These are phyloP conservation scores for Auanema freiburgensis DNA, from an alignment of 2,888 invertebrate species.

Conservation along the genomic window DNA sequence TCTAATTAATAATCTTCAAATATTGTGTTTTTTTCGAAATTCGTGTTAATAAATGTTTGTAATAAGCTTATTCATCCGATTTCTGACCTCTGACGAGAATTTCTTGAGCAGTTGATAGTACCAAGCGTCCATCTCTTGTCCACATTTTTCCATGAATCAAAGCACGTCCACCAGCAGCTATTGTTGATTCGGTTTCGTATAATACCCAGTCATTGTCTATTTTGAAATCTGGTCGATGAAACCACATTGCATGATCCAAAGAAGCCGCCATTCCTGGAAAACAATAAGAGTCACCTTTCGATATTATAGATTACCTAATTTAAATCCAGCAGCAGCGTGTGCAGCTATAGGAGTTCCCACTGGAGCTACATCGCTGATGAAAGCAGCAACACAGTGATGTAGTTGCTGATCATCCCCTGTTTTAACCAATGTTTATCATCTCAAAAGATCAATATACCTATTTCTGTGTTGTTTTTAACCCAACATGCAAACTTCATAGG, in stretches of 20 bases:
- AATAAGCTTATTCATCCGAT: background rate
- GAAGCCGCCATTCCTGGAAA: conserved; percentile 64
- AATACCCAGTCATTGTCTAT: conserved; percentile 67
- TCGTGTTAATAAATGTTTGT: conserved; percentile 9
- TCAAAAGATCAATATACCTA: conserved; percentile 48
- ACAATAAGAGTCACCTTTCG: conserved; percentile 34
- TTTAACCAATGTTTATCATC: conserved; percentile 20
- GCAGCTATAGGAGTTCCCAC: conserved; percentile 45
- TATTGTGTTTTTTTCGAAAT: conserved; percentile 1
- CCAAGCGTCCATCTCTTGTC: conserved; percentile 66
- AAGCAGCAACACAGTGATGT: conserved; percentile 66
- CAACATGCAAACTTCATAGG: conserved; percentile 58
- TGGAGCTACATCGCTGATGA: conserved; percentile 64
- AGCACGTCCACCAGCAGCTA: conserved; percentile 65
- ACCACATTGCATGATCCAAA: conserved; percentile 67
- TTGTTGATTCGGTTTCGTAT: conserved; percentile 65
- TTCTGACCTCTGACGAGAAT: conserved; percentile 63
- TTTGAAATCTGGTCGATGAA: conserved; percentile 65
- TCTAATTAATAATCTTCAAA: no score
- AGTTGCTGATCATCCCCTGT: conserved; percentile 63
- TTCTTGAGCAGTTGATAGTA: conserved; percentile 67
- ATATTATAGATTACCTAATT: conserved; percentile 10
- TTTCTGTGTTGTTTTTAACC: conserved; percentile 60
- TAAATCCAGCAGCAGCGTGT: conserved; percentile 36
- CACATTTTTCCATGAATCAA: conserved; percentile 66